These are phyloP conservation scores for Ischnus inquisitorius DNA, from an alignment of 2,888 invertebrate species.

Conservation along the genomic window DNA sequence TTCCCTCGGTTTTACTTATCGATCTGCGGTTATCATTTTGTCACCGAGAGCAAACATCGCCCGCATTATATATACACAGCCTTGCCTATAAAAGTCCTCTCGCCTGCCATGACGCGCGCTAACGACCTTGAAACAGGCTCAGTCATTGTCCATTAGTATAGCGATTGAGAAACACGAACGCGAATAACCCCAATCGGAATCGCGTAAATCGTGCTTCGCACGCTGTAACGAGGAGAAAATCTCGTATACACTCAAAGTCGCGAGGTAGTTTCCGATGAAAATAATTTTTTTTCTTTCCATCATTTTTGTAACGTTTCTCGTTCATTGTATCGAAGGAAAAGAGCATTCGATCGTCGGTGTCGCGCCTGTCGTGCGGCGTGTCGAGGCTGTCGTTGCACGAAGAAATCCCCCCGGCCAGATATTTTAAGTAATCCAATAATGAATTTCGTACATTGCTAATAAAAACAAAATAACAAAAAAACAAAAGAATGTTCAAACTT, in stretches of 20 bases:
- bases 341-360: not conserved
- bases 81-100: slow-evolving; percentile 36
- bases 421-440: slow-evolving; percentile 78
- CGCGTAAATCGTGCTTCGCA: slow-evolving; percentile 6
- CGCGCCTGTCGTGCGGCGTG: slow-evolving; percentile 10
- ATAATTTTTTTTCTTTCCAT: not conserved
- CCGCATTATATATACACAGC: slow-evolving; percentile 26
- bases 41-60: slow-evolving; percentile 23
- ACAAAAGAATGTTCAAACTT: slow-evolving; percentile 78
- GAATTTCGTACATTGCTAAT: slow-evolving; percentile 82
- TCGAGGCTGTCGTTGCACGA: slow-evolving; percentile 38
- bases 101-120: slow-evolving; percentile 31
- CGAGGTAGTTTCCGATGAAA: slow-evolving; percentile 44
- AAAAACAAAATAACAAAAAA: slow-evolving; percentile 65
- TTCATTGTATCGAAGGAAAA: not conserved
- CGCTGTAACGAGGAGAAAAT: slow-evolving; percentile 26
- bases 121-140: slow-evolving; percentile 23
- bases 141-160: slow-evolving; percentile 53
- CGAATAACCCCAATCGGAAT: slow-evolving; percentile 19
- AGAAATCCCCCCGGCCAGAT: slow-evolving; percentile 72
- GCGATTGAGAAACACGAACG: slow-evolving; percentile 44
- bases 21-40: slow-evolving; percentile 15
- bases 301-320: not conserved
- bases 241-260: slow-evolving; percentile 37
- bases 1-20: not conserved